Base-by-base conservation (phyloP, 2,888 invertebrate genomes). In the Bhutanitis thaidina region DNA sequence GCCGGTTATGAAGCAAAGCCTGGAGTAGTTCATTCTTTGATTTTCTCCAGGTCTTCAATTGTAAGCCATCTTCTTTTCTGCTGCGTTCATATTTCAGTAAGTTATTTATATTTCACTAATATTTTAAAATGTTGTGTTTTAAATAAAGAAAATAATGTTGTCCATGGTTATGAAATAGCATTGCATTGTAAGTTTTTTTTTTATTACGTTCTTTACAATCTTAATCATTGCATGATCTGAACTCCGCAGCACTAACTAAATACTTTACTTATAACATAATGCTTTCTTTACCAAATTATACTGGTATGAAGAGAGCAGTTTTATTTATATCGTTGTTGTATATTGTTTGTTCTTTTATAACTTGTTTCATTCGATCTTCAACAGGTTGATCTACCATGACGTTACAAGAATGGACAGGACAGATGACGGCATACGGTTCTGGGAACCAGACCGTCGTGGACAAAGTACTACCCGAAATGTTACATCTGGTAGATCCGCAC, bases 371-470 rank as follows among this genome's bases (percentile, higher is more conserved):
- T 20, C 20, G 20, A 20, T 20, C 20, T 20, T 20, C 56, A 49
- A 52, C 54, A 57, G 44, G 44, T 32, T 54, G 44, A 43, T 53
- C 40, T 29, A 45, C 1, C 3, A 51, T 51, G 51, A 45, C 90
- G 45, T 68, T 90, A 54, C 87, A 88, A 64, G 79, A 87, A 47
- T 90, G 89, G 88, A 83, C 83, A 54, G 87, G 86, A 34, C 84
- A 86, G 62, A 78, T 89, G 53, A 83, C 81, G 36, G 82, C 84
- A 35, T 82, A 91, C 66, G 83, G 90, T 67, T 72, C 90, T 64
- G 69, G 91, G 55, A 96, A 96, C 84, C 91, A 94, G 70, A 95
- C 96, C 54, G 95, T 96, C 58, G 95, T 95, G 62, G 96, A 96
- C 85, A 95, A 93, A 81, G 95, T 94, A 60, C 89, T 91, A 40